Conservation (phyloP, 1,140 invertebrate species). For the Drosophila ohnishii region DNA sequence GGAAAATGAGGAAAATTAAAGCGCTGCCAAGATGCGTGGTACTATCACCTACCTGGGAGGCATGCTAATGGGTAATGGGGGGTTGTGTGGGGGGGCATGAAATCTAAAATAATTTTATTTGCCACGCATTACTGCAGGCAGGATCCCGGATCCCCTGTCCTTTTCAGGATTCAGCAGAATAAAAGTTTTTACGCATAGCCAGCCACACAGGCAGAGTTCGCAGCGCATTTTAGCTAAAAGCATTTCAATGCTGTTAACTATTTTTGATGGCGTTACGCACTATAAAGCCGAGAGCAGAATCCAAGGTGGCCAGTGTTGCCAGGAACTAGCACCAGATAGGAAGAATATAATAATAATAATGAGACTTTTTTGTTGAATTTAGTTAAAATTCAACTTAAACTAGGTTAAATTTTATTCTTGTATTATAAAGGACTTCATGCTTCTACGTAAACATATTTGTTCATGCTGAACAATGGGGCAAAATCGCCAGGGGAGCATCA, state of each 20-base stretch:
- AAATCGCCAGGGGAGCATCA: too few species aligned
- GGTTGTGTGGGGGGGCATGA: conserved; percentile 6
- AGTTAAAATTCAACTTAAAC: neutral
- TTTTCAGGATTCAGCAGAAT: neutral
- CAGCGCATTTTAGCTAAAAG: conserved; percentile 71
- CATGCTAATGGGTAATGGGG: conserved; percentile 1
- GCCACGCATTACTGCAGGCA: conserved; percentile 26
- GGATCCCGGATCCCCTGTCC: neutral
- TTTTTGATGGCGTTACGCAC: conserved; percentile 76
- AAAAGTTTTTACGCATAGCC: conserved; percentile 62
- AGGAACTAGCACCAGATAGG: neutral
- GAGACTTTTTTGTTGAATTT: neutral
- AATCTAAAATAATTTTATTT: conserved; percentile 66
- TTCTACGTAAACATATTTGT: too few species aligned
- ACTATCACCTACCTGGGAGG: conserved; percentile 36
- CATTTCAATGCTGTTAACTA: conserved; percentile 78
- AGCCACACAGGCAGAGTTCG: conserved; percentile 34
- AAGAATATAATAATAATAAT: neutral
- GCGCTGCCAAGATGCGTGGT: conserved; percentile 16
- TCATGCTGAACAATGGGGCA: too few species aligned
- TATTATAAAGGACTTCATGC: neutral
- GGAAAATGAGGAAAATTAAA: conserved; percentile 31
- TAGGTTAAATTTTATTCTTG: too few species aligned
- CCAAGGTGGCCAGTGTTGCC: neutral
- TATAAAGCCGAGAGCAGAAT: conserved; percentile 49